phyloP scores from a whole-genome alignment of 35 echinoderm and acorn worm genomes.

The Anneissia japonica region DNA sequence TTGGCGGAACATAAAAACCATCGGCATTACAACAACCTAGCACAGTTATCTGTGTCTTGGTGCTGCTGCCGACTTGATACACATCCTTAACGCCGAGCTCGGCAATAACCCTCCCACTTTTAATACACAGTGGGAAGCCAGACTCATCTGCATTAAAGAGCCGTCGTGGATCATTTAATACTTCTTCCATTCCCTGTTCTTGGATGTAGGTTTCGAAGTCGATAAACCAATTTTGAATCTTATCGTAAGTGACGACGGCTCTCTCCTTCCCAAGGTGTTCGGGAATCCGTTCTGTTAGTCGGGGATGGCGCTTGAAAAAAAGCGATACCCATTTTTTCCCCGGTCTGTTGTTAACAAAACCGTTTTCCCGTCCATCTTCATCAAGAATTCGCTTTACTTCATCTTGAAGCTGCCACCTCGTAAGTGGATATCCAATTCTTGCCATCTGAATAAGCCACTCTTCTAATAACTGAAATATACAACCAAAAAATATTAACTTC shows the following conservation, averaged over 20 bases:
- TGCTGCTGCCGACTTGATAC: background rate
- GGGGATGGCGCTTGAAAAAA: constrained; percentile 31
- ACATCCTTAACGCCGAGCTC: background rate
- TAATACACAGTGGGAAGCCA: background rate
- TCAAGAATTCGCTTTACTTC: constrained; percentile 48
- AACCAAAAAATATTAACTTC: too few species aligned
- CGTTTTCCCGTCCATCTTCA: constrained; percentile 31
- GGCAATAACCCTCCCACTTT: background rate
- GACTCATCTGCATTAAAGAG: constrained; percentile 18
- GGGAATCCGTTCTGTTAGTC: constrained; percentile 26
- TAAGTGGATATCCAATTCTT: constrained; percentile 38
- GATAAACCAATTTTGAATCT: constrained; percentile 20
- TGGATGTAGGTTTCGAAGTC: constrained; percentile 26
- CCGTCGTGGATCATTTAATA: background rate
- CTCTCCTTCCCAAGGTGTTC: constrained; percentile 34
- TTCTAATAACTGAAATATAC: constrained; percentile 5
- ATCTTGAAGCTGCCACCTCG: constrained; percentile 21
- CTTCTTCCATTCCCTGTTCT: background rate
- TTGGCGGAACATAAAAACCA: constrained; percentile 7
- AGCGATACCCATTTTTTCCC: constrained; percentile 38
- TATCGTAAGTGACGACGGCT: constrained; percentile 11
- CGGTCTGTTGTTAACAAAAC: constrained; percentile 32
- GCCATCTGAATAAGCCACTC: constrained; percentile 45
- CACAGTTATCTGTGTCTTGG: constrained; percentile 17
- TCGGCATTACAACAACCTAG: constrained; percentile 21